These are phyloP conservation scores for Taenaris catops DNA, from an alignment of 2,888 invertebrate genomes.

Conservation along the genomic window DNA sequence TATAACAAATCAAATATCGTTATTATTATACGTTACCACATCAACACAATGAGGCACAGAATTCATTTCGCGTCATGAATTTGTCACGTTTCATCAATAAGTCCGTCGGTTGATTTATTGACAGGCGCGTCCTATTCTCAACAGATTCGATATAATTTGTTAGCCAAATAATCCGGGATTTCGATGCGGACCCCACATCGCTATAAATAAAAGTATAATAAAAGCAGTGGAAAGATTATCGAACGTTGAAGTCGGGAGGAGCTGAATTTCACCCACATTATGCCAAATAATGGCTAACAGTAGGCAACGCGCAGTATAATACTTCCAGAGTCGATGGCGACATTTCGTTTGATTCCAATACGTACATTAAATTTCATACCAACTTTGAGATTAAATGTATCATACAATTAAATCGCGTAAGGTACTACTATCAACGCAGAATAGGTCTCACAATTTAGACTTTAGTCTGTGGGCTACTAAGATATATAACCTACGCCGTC, in stretches of 20 bases:
- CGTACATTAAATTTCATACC: too few relatives aligned
- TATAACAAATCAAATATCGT: too few relatives aligned
- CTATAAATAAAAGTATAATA: slow-evolving; percentile 52
- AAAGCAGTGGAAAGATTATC: slow-evolving; percentile 70
- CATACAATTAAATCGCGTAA: too few relatives aligned
- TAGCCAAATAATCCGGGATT: slow-evolving; percentile 78
- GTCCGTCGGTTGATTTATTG: slow-evolving; percentile 70
- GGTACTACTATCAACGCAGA: too few relatives aligned
- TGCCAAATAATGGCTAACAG: slow-evolving; percentile 75
- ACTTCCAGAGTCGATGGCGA: neutral
- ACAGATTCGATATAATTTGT: slow-evolving; percentile 76
- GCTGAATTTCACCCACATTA: slow-evolving; percentile 77
- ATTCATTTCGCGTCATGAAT: slow-evolving; percentile 40
- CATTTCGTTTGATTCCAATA: neutral
- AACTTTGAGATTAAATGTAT: too few relatives aligned
- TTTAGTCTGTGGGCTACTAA: too few relatives aligned
- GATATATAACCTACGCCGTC: too few relatives aligned
- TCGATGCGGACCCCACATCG: slow-evolving; percentile 48
- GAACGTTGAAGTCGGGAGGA: slow-evolving; percentile 57
- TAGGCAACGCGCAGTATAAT: slow-evolving; percentile 38
- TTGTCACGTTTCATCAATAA: slow-evolving; percentile 64
- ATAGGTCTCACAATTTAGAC: too few relatives aligned
- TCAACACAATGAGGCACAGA: slow-evolving; percentile 35
- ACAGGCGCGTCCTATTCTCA: slow-evolving; percentile 68
- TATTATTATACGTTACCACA: too few relatives aligned